Base-by-base conservation (phyloP, 2,113 vertebrate species). In the Nannobrachium achirus region DNA sequence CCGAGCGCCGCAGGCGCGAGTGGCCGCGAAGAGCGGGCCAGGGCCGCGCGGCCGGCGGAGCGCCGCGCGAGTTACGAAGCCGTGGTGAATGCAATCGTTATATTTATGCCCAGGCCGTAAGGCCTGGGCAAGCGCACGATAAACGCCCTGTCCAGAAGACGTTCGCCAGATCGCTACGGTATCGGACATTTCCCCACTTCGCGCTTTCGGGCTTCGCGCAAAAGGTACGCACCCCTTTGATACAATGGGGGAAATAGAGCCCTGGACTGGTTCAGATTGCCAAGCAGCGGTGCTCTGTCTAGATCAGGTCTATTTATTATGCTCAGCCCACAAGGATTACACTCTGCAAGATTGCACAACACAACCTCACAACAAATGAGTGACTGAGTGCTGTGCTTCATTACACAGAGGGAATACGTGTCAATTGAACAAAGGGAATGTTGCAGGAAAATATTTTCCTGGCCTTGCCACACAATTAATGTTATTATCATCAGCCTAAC, bases 381-480 rank as follows among this genome's bases (percentile, higher is more conserved):
- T 14, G 58, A 44, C 8, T 11, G 63, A 56, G 53, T 62, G 56
- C 8, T 71, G 61, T 50, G 60, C 55, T 76, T 64, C 42, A 57
- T 39, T 68, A 45, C 44, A 10, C 7, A 3, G 53, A 41, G 18
- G 15, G 63, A 68, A 69, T 56, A 9, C 38, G 62, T 71, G 53
- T 66, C 41, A 63, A 69, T 65, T 45, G 33, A 44, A 67, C 48
- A 15, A 60, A 14, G 52, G 56, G 51, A 33, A 52, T 10, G 56
- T 48, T 72, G 19, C 33, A 58, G 33, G 3, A 42, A 67, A 75
- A 73, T 61, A 75, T 68, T 69, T 60, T 79, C 68, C 58, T 58
- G 6, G 39, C 33, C 33, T 8, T 42, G 49, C 38, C 38, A 69
- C 53, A 66, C 62, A 76, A 65, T 76, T 63, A 58, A 69, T 53